Evolutionary conservation across 2,888 invertebrate species (phyloP).

Genomic region (Cryptocephalus moraei): DNA sequence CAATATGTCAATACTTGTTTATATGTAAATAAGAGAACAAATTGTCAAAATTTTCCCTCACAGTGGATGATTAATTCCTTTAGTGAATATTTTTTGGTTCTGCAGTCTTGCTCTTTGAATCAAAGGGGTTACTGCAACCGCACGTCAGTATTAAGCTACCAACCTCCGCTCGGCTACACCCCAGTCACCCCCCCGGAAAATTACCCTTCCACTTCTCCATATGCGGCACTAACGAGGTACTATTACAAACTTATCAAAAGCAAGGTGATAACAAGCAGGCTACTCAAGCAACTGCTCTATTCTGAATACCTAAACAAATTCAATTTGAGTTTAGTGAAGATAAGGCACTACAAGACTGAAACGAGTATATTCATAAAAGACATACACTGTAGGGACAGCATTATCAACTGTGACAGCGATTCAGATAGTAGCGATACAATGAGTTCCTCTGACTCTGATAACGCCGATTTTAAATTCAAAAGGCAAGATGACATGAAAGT

Average conservation of each 20-base stretch:
- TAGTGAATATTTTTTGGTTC: not conserved
- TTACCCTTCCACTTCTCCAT: constrained; percentile 68
- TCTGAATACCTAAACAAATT: constrained; percentile 47
- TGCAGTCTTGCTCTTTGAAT: constrained; percentile 29
- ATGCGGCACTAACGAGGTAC: constrained; percentile 65
- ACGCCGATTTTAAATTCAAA: constrained; percentile 37
- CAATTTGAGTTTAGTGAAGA: constrained; percentile 43
- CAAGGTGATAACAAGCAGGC: constrained; percentile 57
- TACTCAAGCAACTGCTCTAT: constrained; percentile 67
- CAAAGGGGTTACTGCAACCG: constrained; percentile 47
- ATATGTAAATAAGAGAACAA: no score
- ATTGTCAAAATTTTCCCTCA: no score
- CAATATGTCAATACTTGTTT: no score
- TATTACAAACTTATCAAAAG: constrained; percentile 65
- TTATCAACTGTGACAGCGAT: constrained; percentile 36
- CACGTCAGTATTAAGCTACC: constrained; percentile 42
- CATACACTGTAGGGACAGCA: constrained; percentile 28
- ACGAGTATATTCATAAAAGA: constrained; percentile 34
- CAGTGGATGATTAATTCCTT: not conserved
- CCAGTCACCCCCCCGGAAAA: constrained; percentile 61
- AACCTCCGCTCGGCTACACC: constrained; percentile 35
- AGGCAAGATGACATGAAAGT: constrained; percentile 49
- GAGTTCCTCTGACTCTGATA: constrained; percentile 38
- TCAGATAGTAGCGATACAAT: constrained; percentile 31
- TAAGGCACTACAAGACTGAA: constrained; percentile 43